Percentiles rank a stretch among this genome's conserved stretches.
phyloP scores from a whole-genome alignment of 2,888 invertebrate genomes.

The Eubasilissa splendida region DNA sequence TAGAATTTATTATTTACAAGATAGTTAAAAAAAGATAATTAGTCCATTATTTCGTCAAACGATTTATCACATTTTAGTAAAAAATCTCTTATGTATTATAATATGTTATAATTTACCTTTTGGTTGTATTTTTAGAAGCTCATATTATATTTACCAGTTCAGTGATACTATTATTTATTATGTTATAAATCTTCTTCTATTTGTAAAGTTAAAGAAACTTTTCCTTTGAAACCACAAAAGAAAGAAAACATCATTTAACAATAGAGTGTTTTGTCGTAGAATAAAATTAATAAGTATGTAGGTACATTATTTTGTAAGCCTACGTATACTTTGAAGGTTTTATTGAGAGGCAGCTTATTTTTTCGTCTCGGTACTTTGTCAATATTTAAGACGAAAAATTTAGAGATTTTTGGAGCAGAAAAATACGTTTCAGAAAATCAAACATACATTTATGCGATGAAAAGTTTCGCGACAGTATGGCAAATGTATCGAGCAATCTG shows the following conservation, averaged over 20 bases:
- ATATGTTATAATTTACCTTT: too few species aligned
- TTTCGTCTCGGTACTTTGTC: constrained; percentile 20
- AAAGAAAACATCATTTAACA: constrained; percentile 3
- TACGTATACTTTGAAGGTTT: background rate
- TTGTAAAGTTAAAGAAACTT: constrained; percentile 14
- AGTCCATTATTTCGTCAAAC: too few species aligned
- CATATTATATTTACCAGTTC: too few species aligned
- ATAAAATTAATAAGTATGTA: constrained; percentile 29
- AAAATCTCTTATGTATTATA: too few species aligned
- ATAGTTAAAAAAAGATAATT: too few species aligned
- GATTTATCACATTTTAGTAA: too few species aligned
- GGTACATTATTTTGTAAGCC: constrained; percentile 5
- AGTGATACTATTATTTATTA: too few species aligned
- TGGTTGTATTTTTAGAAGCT: too few species aligned
- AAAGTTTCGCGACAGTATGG: too few species aligned
- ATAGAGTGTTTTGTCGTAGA: constrained; percentile 26
- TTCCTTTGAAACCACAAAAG: constrained; percentile 29
- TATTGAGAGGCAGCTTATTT: constrained; percentile 15
- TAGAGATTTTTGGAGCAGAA: constrained; percentile 22
- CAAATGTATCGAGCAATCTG: too few species aligned
- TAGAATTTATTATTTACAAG: too few species aligned
- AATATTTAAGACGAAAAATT: constrained; percentile 38
- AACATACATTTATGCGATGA: background rate
- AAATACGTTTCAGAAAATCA: constrained; percentile 30
- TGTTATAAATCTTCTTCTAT: background rate